Evolutionary conservation across 2,797 vertebrate species (phyloP), one percentile per base, ranked within the genome.

Genomic region (Lacerta agilis): DNA sequence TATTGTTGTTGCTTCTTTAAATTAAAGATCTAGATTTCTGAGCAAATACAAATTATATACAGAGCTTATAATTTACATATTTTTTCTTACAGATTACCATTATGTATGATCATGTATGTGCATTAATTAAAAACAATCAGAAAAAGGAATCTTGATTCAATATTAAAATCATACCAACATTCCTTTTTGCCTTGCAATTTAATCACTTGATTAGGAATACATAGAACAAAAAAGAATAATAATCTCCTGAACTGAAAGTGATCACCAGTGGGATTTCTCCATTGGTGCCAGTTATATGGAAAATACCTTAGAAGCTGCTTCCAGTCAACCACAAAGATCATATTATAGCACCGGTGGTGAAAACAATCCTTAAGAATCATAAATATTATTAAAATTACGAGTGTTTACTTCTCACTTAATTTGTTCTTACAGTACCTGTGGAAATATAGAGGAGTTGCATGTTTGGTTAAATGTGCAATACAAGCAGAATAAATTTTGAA

Each of bases 371-470:
- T 69, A 69, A 9, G 66, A 55, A 55, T 15, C 49, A 69, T 69
- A 69, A 23, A 64, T 64, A 64, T 64, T 64, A 64, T 4, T 55
- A 23, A 64, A 64, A 18, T 64, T 64, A 64, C 45, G 82, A 33
- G 72, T 73, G 61, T 79, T 90, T 17, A 0, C 41, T 86, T 72
- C 66, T 76, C 38, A 82, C 66, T n/a, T 55, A 80, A 66, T 17
- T 90, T 49, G n/a, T 58, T 81, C 55, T 2, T 0, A 0, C 20
- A 75, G 55, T 69, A 1, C 0, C 0, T 85, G 33, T 0, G 0
- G 80, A 78, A 81, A 73, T 83, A 33, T 4, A 66, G 82, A 82
- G 41, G 72, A 86, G 79, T 77, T 92, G 93, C 87, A 92, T 92
- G 85, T 55, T 69, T 83, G 73, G 43, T 69, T 33, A 88, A 69